Evolutionary conservation across 2,888 invertebrate genomes (phyloP), one percentile per base, ranked within the genome.

Genomic region (Lacanobia wlatinum): DNA sequence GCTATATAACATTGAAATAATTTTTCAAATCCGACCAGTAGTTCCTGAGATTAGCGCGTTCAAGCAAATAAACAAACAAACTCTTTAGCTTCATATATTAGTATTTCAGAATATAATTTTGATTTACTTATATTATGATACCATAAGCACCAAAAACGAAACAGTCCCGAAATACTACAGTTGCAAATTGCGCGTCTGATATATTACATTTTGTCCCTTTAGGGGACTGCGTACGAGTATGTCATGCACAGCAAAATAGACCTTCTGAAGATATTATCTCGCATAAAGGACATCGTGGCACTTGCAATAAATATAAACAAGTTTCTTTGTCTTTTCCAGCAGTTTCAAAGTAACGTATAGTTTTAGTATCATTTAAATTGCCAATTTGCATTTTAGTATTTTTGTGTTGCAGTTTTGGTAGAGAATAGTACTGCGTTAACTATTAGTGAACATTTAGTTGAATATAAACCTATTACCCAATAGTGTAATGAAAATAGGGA

Each of bases 311-410:
- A 84, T 76, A 73, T 66, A 34, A 70, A 23, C 48, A 48, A 55
- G 70, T 62, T 70, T 65, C 58, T 67, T 61, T 65, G 46, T 61
- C 38, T 64, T 23, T 46, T 23, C 18, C n/a, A 55, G 56, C 65
- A 48, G 63, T 71, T 63, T 46, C 77, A 62, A 70, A 66, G 58
- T 52, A 63, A 82, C 59, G 46, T 65, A 38, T 50, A 38, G 48
- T 70, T 77, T 58, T 52, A 65, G 70, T 61, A 43, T 56, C 46
- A 76, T 81, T 78, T 64, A 46, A 64, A 64, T 81, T 56, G 81
- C 55, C 59, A 76, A 81, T 81, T 81, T 78, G 77, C 55, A 67
- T 81, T 69, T 69, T 34, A 58, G 60, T 64, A 48, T 58, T 59
- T 61, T 62, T 53, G n/a, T 56, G 48, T 21, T 40, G 28, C 8